Evolutionary conservation across 2,113 vertebrate species (phyloP), one percentile per base, ranked within the genome.

Genomic region (Alaudala cheleensis): DNA sequence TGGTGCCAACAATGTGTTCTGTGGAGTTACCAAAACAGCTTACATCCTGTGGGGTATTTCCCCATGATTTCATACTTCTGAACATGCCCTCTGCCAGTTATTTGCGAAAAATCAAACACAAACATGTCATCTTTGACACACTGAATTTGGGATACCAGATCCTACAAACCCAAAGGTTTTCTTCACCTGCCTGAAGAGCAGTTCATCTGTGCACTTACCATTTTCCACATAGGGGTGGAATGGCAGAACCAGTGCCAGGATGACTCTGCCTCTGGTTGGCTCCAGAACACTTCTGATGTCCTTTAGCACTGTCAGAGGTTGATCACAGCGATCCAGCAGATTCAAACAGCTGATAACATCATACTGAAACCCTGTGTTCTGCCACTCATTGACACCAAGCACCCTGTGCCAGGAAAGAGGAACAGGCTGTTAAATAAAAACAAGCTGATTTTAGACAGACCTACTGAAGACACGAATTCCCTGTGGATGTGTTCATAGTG

Each of bases 331-430:
- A 96, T 99, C 99, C 93, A 99, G 97, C 96, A 99, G 97, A 96
- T 99, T 99, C 97, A 99, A 98, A 96, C 99, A 99, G 98, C 99
- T 99, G 98, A 99, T 99, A 86, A 99, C 97, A 50, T 99, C 99
- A 62, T 99, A 99, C 86, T 98, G 98, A 96, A 99, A 99, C 29
- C 98, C 98, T 6, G 98, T 98, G 39, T 98, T 97, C 88, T 99
- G 99, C 99, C 99, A 99, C 87, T 99, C 99, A 61, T 99, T 98
- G 78, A 99, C 97, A 58, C 97, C 99, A 74, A 99, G 98, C 92
- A 99, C 96, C 85, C 99, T 99, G 92, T 11, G 61, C 65, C 64
- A 81, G 73, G 20, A 90, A 86, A 85, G 39, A 81, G n/a, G 95
- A 37, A 82, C 13, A 47, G 57, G 24, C 51, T 90, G 65, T 74